Base-by-base conservation (phyloP, 2,113 vertebrate genomes). In the Leucosticte australis region DNA sequence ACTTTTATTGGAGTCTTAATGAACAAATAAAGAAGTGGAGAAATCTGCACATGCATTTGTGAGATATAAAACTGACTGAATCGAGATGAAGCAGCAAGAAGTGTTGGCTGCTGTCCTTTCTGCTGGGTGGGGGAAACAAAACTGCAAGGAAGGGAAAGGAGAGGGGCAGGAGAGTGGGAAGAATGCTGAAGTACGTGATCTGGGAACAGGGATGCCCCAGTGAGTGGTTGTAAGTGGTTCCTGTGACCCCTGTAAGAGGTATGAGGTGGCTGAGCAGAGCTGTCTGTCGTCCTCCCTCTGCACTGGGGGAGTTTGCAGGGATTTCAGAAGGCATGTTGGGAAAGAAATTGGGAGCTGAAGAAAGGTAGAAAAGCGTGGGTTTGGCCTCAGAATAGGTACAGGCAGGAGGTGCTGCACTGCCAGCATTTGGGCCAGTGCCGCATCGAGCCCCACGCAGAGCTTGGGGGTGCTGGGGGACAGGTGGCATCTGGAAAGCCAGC, bases 21-120 rank as follows among this genome's bases (percentile, higher is more conserved):
- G 97, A 98, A 97, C 95, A 98, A 97, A 97, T 97, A 96, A 98
- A 98, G 96, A 67, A 97, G 95, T 83, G 22, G 95, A 93, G 96
- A 90, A 96, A 95, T 96, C 97, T 94, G 97, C 89, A 8, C 77
- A 53, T 77, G 95, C 84, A 53, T 64, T 96, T 79, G 84, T 1
- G 70, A 87, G 93, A 26, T 71, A 85, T 83, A 94, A 94, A 97
- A 90, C 91, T 53, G 94, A 77, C 92, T 91, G 95, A 95, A 87
- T 97, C 69, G 16, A 96, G 94, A 96, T 92, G 93, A 93, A 96
- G 95, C 60, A 85, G 93, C 83, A 44, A 73, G 83, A 94, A 92
- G 65, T 74, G 80, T 83, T 73, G 77, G 47, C 90, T 71, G 78
- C 67, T 49, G 35, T 73, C 15, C 70, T 76, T 94, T 90, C 89